Evolutionary conservation across 2,888 invertebrate genomes (phyloP), one percentile per base, ranked within the genome.

Genomic region (Drosophila niveifrons): DNA sequence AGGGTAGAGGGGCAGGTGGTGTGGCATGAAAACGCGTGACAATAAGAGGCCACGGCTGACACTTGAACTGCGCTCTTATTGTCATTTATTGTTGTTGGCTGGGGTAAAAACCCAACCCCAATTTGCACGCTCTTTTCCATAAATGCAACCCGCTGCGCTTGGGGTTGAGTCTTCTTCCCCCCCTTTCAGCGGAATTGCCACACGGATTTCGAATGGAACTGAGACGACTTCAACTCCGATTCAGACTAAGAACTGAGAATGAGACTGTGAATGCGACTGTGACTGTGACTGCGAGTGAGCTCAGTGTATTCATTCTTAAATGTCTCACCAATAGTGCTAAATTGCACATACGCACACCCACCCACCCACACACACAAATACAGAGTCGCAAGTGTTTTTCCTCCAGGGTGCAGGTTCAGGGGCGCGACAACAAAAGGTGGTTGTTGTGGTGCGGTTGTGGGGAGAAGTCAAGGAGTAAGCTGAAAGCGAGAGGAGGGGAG

Each of bases 1-100:
- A 46, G 36, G 34, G 23, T 10, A 18, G 43, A 10, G 51, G 2
- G 23, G 31, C n/a, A 57, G 41, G 51, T 29, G 41, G 41, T 11
- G 73, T 63, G 73, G 63, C 36, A 72, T 65, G 71, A 85, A 80
- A 72, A 85, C 77, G 86, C 82, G 88, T 88, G 83, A 88, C 88
- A 88, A 84, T 85, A 84, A 88, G 88, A 85, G 86, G 84, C 86
- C 86, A 88, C 76, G 80, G 52, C 88, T 85, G 86, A 86, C 88
- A 85, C 85, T 88, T 86, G 87, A 88, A 85, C 88, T 88, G 87
- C 76, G 78, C 77, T 75, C 90, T 80, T 88, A 87, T 89, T 88
- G 82, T 83, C 88, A 81, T 83, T 84, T 84, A 84, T 86, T 86
- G 86, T 82, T 86, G 87, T 63, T 75, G 72, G 72, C 29, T 52